Conservation (phyloP, 2,888 invertebrate species). For the Anticlea derivata region DNA sequence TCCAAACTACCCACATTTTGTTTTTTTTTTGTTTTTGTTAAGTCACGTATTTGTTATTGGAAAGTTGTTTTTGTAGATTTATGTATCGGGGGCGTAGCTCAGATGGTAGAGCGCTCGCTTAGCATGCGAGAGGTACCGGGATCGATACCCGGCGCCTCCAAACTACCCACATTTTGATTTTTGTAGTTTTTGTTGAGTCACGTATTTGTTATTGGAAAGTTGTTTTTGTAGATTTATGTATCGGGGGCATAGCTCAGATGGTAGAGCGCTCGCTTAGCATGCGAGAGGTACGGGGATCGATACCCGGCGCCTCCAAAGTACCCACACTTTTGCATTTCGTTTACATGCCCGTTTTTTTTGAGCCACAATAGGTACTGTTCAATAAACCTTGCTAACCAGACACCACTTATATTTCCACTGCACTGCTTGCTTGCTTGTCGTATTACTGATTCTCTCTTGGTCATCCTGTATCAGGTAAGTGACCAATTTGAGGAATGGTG, state of each 20-base stretch:
- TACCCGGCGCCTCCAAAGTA: conserved; percentile 55
- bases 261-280: conserved; percentile 85
- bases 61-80: background rate
- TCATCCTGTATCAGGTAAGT: too few species aligned
- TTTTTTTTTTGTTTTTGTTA: background rate
- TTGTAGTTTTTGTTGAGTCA: background rate
- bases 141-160: conserved; percentile 84
- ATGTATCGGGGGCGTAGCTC: conserved; percentile 77
- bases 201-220: too few species aligned
- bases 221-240: background rate
- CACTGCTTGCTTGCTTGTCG: too few species aligned
- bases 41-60: background rate
- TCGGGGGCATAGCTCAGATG: conserved; percentile 60
- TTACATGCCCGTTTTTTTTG: too few species aligned
- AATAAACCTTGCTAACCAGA: too few species aligned
- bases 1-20: conserved; percentile 37
- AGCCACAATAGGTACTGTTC: too few species aligned
- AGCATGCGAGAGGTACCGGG: conserved; percentile 84
- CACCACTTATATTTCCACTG: too few species aligned
- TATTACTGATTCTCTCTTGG: too few species aligned
- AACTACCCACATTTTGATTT: conserved; percentile 5
- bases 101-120: conserved; percentile 85
- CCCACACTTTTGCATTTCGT: too few species aligned
- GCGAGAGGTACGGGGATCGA: conserved; percentile 80
- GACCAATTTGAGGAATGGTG: too few species aligned